Base-by-base conservation (phyloP, 2,797 vertebrate genomes). In the Typhlichthys subterraneus region DNA sequence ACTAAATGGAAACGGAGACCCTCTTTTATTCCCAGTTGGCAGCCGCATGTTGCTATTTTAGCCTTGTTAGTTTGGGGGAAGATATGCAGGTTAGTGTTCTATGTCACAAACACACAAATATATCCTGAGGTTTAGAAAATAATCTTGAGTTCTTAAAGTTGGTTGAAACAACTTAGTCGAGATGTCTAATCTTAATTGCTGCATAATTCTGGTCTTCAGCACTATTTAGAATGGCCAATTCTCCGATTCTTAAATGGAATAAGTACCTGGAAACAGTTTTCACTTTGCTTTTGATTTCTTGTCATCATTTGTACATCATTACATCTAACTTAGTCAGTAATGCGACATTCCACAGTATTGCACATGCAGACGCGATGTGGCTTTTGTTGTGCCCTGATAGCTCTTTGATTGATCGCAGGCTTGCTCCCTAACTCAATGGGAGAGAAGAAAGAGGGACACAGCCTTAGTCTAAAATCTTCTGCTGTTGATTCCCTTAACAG, bases 401-500 rank as follows among this genome's bases (percentile, higher is more conserved):
- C 65, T 59, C 23, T 70, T 59, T 54, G 48, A 23, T 61, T 76
- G 51, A 15, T 45, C 7, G 7, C 45, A 56, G 45, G 2, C 23
- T 53, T 12, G 29, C 31, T 50, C 70, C 59, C 53, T 65, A 46
- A 61, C 55, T 65, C 72, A 72, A 76, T 79, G 70, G 75, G 80
- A 73, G 58, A 78, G 23, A 45, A 59, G 57, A 53, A 69, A 64
- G 57, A 15, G 14, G 66, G 57, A 60, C 60, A 23, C 54, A 29
- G 60, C 56, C 15, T 46, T 53, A 23, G 53, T 57, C 60, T 85
- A 52, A 82, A 85, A 77, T 70, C 72, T 63, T 79, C 58, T 87
- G 66, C 69, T 86, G 77, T 88, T 81, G 76, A 87, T 94, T 83
- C 50, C 77, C 77, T 83, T 76, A 80, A 33, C 86, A 99, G 98